Evolutionary conservation across 2,888 invertebrate genomes (phyloP).

Genomic region (Tachina lurida): DNA sequence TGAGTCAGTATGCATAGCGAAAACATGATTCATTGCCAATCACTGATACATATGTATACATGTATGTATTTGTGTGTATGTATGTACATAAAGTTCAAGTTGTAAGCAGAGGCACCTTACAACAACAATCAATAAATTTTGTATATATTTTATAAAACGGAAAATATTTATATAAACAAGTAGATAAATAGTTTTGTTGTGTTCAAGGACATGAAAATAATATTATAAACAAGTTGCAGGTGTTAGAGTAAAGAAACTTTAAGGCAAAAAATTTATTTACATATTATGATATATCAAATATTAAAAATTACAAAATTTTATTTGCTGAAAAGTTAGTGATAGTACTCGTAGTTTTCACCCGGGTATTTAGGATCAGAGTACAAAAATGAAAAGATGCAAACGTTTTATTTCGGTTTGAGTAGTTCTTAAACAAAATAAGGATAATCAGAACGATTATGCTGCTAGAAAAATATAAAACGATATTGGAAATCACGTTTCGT

Average conservation of each 20-base stretch:
- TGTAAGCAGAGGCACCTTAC: not conserved
- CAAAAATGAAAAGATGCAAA: not conserved
- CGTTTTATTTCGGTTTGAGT: too few species aligned
- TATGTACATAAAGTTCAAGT: not conserved
- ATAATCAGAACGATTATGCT: too few species aligned
- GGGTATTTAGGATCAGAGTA: too few species aligned
- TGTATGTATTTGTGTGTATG: too few species aligned
- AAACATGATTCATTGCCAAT: too few species aligned
- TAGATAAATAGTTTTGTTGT: constrained; percentile 2
- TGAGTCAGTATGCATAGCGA: too few species aligned
- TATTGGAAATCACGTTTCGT: too few species aligned
- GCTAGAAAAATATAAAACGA: too few species aligned
- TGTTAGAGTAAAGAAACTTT: not conserved
- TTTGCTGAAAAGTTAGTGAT: too few species aligned
- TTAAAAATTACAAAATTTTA: not conserved
- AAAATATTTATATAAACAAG: not conserved
- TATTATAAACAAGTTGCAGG: not conserved
- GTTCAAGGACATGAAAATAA: constrained; percentile 13
- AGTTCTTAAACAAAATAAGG: too few species aligned
- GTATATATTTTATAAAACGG: constrained; percentile 8
- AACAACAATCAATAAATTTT: constrained; percentile 24
- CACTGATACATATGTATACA: not conserved
- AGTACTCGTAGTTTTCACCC: too few species aligned
- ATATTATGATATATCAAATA: not conserved
- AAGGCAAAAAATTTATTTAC: not conserved